phyloP scores from a whole-genome alignment of 1,140 invertebrate species.

The Venturia canescens region DNA sequence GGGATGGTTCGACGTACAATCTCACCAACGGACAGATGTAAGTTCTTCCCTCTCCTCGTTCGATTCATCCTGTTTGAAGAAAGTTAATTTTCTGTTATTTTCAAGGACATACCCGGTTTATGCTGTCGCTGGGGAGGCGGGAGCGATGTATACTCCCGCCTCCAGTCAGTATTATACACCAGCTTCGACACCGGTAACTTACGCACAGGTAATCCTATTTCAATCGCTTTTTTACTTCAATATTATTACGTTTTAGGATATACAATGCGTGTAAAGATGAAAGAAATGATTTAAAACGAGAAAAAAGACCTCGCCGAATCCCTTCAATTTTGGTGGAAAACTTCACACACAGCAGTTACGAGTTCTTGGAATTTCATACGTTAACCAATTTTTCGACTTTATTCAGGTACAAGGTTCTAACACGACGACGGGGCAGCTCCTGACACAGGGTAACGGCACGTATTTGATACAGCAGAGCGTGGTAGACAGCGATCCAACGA shows the following conservation, averaged over 20 bases:
- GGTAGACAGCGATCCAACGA: slow-evolving; percentile 79
- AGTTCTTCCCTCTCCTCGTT: slow-evolving; percentile 50
- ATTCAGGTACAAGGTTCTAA: slow-evolving; percentile 71
- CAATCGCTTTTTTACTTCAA: slow-evolving; percentile 46
- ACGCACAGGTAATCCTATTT: slow-evolving; percentile 78
- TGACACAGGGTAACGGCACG: slow-evolving; percentile 77
- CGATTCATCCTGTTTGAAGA: background rate
- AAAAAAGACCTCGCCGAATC: too few relatives aligned
- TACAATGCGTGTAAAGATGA: too few relatives aligned
- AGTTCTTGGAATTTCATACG: too few relatives aligned
- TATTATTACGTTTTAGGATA: too few relatives aligned
- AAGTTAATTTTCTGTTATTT: slow-evolving; percentile 39
- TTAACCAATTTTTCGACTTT: background rate
- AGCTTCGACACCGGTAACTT: slow-evolving; percentile 77
- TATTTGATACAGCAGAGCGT: slow-evolving; percentile 83
- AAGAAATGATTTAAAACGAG: too few relatives aligned
- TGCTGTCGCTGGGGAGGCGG: slow-evolving; percentile 84
- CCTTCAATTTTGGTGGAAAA: too few relatives aligned
- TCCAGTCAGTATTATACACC: slow-evolving; percentile 81
- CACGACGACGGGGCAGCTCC: slow-evolving; percentile 79
- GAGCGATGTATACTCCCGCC: slow-evolving; percentile 84
- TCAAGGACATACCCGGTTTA: slow-evolving; percentile 90
- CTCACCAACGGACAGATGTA: slow-evolving; percentile 83
- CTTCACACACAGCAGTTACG: too few relatives aligned
- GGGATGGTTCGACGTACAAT: slow-evolving; percentile 83